Base-by-base conservation (phyloP, 1,140 invertebrate species). In the Micrasema longulum region DNA sequence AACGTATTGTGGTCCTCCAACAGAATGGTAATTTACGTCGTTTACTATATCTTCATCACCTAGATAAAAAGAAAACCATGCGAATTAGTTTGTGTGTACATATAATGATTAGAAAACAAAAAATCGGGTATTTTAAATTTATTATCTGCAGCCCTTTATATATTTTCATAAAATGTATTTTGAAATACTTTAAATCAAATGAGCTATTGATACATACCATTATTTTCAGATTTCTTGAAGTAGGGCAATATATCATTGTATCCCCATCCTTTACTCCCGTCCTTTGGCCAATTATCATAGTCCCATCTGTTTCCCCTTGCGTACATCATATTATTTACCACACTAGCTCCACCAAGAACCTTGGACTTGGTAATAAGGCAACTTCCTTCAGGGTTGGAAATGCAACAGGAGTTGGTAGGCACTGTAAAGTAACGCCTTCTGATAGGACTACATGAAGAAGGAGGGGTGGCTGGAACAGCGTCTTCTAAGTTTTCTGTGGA, bases 201-300 rank as follows among this genome's bases (percentile, higher is more conserved):
- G n/a, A n/a, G n/a, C n/a, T n/a, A n/a, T n/a, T n/a, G n/a, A 31
- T 31, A 31, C 26, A 31, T 31, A 72, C 79, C 80, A 69, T 88
- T 84, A 71, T 91, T 90, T 81, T 95, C 93, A 0, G 90, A 91
- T 79, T 94, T 95, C 31, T 88, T 87, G 77, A 96, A 96, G 80
- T 95, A 96, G 0, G 89, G 91, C 5, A 95, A 77, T 0, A 96
- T 86, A 62, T 95, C 90, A 0, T 89, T 80, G 79, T 94, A 98
- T 18, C 90, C 90, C 96, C 96, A 98, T 0, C 93, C 93, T 1
- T 84, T 80, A 77, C 96, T 97, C 1, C 96, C 96, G n/a, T 89
- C 64, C 71, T 91, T 83, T 11, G 81, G 87, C 91, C 91, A 93
- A 47, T 84, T 81, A 76, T 94, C 89, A 77, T 90, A 94, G 80